Evolutionary conservation across 1,140 invertebrate species (phyloP), one percentile per base, ranked within the genome.

Genomic region (Drosophila neocordata): DNA sequence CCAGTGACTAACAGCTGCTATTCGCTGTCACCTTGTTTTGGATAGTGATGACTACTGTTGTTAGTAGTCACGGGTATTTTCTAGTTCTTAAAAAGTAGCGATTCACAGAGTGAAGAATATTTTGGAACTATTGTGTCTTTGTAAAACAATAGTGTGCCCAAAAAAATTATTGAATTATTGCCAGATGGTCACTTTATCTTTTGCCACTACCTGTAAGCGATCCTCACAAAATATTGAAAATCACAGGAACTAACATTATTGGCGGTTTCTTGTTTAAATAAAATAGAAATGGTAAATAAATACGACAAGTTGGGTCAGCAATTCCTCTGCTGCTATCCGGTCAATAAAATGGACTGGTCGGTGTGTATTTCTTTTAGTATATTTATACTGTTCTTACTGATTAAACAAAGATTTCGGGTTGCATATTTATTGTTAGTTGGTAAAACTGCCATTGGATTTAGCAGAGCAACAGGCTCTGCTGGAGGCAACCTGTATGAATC

Each of bases 301-400:
- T 88, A 73, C 38, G 38, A 12, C 1, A 89, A 88, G 31, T 53
- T 89, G 52, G 73, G 81, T 31, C 74, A 80, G 66, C 85, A 89
- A 51, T 89, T 90, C 20, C 72, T 89, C 1, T 89, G 85, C 65
- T 89, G 85, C 41, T 89, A 87, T 67, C 85, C 85, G 7, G 65
- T 89, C 1, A 82, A 87, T 8, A 81, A 79, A 52, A 85, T 89
- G 65, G 66, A 83, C 51, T 89, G 85, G 85, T 73, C 88, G 72
- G 85, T 88, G 38, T 58, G 81, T 78, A 48, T 61, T n/a, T 31
- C 18, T 18, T 31, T 18, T 1, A 11, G 34, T 1, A 2, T 12
- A 41, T 5, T 20, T 4, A 8, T 13, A 11, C 11, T 1, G 1
- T 20, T 31, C 22, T 44, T 53, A 38, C 62, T 62, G 57, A 13